Evolutionary conservation across 92 coral and sea anemone genomes (phyloP), one percentile per base, ranked within the genome.

Genomic region (Pocillopora meandrina): DNA sequence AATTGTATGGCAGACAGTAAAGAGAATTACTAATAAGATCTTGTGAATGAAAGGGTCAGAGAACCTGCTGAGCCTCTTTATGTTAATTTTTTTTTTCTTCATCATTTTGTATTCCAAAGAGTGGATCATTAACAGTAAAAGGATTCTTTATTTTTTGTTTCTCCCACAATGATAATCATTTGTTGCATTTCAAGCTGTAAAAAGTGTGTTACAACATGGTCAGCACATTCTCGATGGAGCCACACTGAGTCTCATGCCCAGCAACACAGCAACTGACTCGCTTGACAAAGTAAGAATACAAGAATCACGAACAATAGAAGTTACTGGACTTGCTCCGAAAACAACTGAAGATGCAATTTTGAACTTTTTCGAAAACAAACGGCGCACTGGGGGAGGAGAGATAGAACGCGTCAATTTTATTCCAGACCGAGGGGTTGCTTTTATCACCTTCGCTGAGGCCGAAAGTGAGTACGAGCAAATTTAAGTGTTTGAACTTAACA

Each of bases 301-400:
- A 34, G 67, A 59, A 31, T 76, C 56, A 8, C 49, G 80, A 16
- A 76, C 67, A 19, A 31, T 76, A 59, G 80, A 79, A 23, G 98
- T 94, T 71, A 87, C 89, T 72, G 93, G 95, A 33, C 81, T 92
- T 17, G 68, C 89, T 47, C 55, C 81, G 9, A 55, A 26, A 8
- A 90, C 98, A 67, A 85, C 93, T 1, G 56, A 87, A 66, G 93
- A 91, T 52, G 84, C 95, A 78, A 61, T 94, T 26, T 78, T 68
- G 47, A 84, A 81, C 72, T 94, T 84, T 79, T 94, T 94, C 90
- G 95, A 94, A 82, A 92, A 92, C 78, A 73, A 78, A n/a, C 84
- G 88, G 74, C 93, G 98, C 49, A 89, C 98, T 61, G 91, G 93
- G 49, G 98, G 98, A 13, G 98, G 98, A 56, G 93, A 94, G 31